Base-by-base conservation (phyloP, 2,113 vertebrate genomes). In the Anser brachyrhynchus region DNA sequence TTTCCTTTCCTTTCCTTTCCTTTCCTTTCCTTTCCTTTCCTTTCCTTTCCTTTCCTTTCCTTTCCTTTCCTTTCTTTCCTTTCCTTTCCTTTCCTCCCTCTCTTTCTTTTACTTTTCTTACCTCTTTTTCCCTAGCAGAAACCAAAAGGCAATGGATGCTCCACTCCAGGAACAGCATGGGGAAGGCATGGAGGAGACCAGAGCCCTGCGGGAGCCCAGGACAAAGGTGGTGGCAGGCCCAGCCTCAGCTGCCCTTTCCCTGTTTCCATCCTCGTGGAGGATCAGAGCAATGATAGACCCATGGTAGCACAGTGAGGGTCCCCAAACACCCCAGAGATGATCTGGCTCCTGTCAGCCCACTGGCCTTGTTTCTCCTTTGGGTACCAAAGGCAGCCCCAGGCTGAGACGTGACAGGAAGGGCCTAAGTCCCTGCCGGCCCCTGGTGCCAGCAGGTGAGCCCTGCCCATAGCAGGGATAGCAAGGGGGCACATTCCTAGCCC, bases 91-190 rank as follows among this genome's bases (percentile, higher is more conserved):
- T 33, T 1, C n/a, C 37, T 3, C 6, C 31, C 5, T 8, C 16
- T 37, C 29, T 23, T 22, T 15, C 5, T 16, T 11, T 46, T 46
- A n/a, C 19, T 18, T 16, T 37, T 9, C 26, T 17, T 44, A 17
- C 37, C 19, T 10, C 8, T 3, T 20, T 16, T 51, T 83, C 18
- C n/a, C 9, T 33, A 25, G 29, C 62, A 83, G 26, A 37, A 82
- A 10, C 22, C 25, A n/a, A 28, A 31, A 79, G 11, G 37, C 44
- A 31, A n/a, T 9, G 7, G 43, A 79, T 49, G 58, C 25, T 87
- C 44, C 29, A 58, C 4, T 5, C 46, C 73, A 9, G 20, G 39
- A 33, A 26, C 2, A 11, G n/a, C 0, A 0, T 33, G 67, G 37
- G 11, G 52, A 82, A 84, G 16, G 57, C 13, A 12, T 4, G 13